A percentile compares a stretch with the other conserved stretches of the same genome.
These are phyloP conservation scores for Perca fluviatilis DNA, from an alignment of 2,113 vertebrate species.

Conservation along the genomic window DNA sequence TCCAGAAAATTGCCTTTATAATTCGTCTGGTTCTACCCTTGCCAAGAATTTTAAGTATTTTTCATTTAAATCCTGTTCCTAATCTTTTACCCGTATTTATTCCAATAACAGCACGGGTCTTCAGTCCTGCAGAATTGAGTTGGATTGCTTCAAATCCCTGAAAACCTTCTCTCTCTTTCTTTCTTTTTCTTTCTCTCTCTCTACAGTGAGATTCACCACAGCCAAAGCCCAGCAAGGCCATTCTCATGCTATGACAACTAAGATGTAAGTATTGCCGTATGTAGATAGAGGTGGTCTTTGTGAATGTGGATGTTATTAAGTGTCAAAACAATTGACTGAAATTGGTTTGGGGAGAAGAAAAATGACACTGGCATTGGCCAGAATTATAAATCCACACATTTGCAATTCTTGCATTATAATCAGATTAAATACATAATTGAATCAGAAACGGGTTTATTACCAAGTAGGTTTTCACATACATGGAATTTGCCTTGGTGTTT, in stretches of 20 bases:
- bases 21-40: not conserved
- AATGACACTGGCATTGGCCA: not conserved
- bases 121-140: not conserved
- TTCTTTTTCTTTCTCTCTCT: constrained; percentile 22
- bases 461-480: too few species aligned
- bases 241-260: constrained; percentile 52
- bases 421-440: not conserved
- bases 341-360: not conserved
- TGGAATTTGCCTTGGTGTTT: not conserved
- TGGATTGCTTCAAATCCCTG: not conserved
- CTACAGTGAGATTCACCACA: constrained; percentile 63
- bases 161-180: not conserved
- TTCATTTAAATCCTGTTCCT: not conserved
- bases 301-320: not conserved
- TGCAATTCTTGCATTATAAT: not conserved
- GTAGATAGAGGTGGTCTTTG: not conserved
- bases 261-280: constrained; percentile 70
- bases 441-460: not conserved
- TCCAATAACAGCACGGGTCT: not conserved
- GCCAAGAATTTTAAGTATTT: not conserved
- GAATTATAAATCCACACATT: not conserved
- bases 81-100: not conserved
- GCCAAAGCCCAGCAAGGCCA: constrained; percentile 50
- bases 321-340: not conserved
- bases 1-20: not conserved